Evolutionary conservation across 2,797 vertebrate species (phyloP).

Genomic region (Merluccius polli): DNA sequence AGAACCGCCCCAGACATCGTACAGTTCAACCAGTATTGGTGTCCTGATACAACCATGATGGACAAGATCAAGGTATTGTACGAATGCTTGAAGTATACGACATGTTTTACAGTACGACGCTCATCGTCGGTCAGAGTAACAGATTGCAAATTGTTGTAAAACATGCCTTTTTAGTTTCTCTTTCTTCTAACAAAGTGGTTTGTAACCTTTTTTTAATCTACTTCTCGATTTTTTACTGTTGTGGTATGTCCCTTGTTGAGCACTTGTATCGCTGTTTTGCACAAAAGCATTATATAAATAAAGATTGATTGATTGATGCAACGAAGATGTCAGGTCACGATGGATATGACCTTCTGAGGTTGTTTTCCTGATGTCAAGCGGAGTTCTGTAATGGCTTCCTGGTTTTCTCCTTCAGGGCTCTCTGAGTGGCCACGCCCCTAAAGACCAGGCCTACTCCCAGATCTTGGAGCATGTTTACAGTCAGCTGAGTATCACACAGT

Average conservation of each 20-base stretch:
- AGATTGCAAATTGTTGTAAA: background rate
- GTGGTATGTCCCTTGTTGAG: no score
- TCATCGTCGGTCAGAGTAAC: background rate
- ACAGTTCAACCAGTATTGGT: slow-evolving; percentile 89
- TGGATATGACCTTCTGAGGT: background rate
- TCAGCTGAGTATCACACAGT: slow-evolving; percentile 73
- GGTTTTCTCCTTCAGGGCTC: slow-evolving; percentile 76
- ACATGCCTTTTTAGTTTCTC: background rate
- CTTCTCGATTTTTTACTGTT: background rate
- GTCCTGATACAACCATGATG: slow-evolving; percentile 85
- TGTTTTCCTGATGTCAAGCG: background rate
- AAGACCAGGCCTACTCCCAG: slow-evolving; percentile 88
- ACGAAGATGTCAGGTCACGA: background rate
- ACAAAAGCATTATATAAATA: background rate
- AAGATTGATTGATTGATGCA: background rate
- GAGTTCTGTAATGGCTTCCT: background rate
- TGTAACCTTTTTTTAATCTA: background rate
- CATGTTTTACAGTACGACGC: background rate
- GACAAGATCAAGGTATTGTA: slow-evolving; percentile 91
- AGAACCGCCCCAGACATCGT: slow-evolving; percentile 86
- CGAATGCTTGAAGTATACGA: background rate
- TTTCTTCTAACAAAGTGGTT: background rate
- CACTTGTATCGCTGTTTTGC: background rate
- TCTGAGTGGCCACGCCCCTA: slow-evolving; percentile 86
- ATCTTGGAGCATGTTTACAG: slow-evolving; percentile 89